These are phyloP conservation scores for Charaxes varanes DNA, from an alignment of 1,140 invertebrate genomes.

Conservation along the genomic window DNA sequence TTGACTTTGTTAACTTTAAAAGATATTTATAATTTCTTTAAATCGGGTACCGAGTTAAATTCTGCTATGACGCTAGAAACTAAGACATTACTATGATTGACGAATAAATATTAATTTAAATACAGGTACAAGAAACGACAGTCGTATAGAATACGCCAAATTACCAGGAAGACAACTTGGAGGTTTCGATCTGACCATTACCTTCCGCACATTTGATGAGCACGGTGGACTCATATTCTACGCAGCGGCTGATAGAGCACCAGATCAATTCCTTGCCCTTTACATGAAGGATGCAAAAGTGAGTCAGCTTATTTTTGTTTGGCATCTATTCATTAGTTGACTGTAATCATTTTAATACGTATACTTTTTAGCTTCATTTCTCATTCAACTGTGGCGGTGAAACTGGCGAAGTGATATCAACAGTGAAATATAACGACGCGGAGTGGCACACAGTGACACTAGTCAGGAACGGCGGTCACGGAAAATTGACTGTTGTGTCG, in stretches of 20 bases:
- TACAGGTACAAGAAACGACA: conserved; percentile 79
- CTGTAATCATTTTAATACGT: too few relatives aligned
- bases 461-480: conserved; percentile 74
- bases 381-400: conserved; percentile 79
- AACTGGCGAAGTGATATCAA: conserved; percentile 75
- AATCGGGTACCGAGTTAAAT: background rate
- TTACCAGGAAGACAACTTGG: conserved; percentile 78
- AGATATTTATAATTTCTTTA: background rate
- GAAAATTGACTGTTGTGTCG: conserved; percentile 82
- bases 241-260: conserved; percentile 76
- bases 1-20: background rate
- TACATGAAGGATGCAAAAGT: conserved; percentile 88
- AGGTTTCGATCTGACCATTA: conserved; percentile 84
- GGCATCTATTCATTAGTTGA: too few relatives aligned
- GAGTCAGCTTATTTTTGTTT: conserved; percentile 23
- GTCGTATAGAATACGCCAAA: conserved; percentile 82
- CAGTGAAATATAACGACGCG: conserved; percentile 83
- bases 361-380: conserved; percentile 35
- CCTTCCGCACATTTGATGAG: conserved; percentile 85
- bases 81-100: too few relatives aligned
- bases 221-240: conserved; percentile 92
- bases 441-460: conserved; percentile 89
- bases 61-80: too few relatives aligned
- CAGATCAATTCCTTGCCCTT: conserved; percentile 86
- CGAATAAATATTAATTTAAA: background rate